Evolutionary conservation across 2,113 vertebrate species (phyloP), one percentile per base, ranked within the genome.

Genomic region (Hyaena hyaena): DNA sequence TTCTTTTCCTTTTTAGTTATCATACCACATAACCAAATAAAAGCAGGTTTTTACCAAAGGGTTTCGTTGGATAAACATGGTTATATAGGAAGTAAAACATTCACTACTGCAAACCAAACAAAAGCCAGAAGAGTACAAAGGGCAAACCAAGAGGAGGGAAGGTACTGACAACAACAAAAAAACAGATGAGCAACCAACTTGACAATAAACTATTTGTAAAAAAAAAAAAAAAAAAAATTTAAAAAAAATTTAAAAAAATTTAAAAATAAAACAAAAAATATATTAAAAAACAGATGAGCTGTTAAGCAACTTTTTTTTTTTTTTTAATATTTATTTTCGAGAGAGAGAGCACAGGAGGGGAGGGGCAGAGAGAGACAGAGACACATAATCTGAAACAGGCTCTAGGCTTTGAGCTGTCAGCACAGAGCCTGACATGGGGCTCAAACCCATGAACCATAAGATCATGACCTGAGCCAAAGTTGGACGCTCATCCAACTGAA

Each of bases 21-120:
- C 19, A 66, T 58, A 71, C 69, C n/a, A 63, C 19, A 55, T 48
- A 66, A 90, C 33, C 21, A 95, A 53, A 48, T 71, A 69, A 48
- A 66, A 86, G 73, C 9, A 80, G 61, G 58, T 35, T 96, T 94
- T 94, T 91, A 88, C 45, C 68, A 76, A 91, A 95, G 43, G 45
- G 63, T 95, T 93, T 81, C 15, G 4, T 28, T 93, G 95, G 66
- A 88, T 58, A 94, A 93, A 96, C 61, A 96, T 2, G 88, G 53
- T 65, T 77, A 84, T 12, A 66, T 11, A 95, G 65, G 53, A 93
- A 97, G 95, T 96, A 93, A 96, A 98, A 96, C 88, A 97, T 96
- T 97, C 53, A 96, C 92, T 55, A 85, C 6, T 7, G 81, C 66
- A 97, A 92, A 84, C 19, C 10, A 65, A 94, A 93, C 24, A 88